Base-by-base conservation (phyloP, 2,113 vertebrate genomes). In the Tychaedon coryphoeus region DNA sequence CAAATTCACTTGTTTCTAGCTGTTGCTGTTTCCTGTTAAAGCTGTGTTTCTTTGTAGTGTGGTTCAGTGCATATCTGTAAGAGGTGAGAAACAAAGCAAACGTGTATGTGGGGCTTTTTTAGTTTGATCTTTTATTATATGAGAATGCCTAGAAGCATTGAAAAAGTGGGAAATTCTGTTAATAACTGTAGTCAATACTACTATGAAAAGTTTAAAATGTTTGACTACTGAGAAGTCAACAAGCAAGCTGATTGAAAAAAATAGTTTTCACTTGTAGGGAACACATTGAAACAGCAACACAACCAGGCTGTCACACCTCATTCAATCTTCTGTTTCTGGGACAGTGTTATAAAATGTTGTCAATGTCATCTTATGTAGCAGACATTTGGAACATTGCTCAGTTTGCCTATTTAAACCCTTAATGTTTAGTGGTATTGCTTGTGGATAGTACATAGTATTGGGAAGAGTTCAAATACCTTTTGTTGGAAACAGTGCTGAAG, bases 61-160 rank as follows among this genome's bases (percentile, higher is more conserved):
- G 9, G 23, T 82, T 88, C 48, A 34, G 24, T 73, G 56, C 72
- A 11, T 83, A 86, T 40, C 31, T 77, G 18, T 26, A 71, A 88
- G 14, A 92, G 24, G 5, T 72, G 61, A 82, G 43, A 82, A 71
- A 42, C 15, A 73, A 86, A 47, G 23, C 19, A 73, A 33, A 40
- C 13, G 14, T 26, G 15, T 15, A 28, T 14, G 12, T 3, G 2
- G 2, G 0, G 14, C 34, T 75, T 71, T 70, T 38, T 8, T 56
- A 28, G 7, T 51, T 92, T 64, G 13, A 47, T 93, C 73, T 72
- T 85, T 51, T 64, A 19, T 74, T 71, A 5, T 45, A 23, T 62
- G 20, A 29, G n/a, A 5, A 9, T 31, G 19, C 48, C 34, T n/a
- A 64, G 66, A 78, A 56, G 45, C 23, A 48, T 9, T 88, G 79